A percentile compares a stretch with the other conserved stretches of the same genome.
Conservation (phyloP, 2,797 vertebrate species). For the Sebastes flavidus region DNA sequence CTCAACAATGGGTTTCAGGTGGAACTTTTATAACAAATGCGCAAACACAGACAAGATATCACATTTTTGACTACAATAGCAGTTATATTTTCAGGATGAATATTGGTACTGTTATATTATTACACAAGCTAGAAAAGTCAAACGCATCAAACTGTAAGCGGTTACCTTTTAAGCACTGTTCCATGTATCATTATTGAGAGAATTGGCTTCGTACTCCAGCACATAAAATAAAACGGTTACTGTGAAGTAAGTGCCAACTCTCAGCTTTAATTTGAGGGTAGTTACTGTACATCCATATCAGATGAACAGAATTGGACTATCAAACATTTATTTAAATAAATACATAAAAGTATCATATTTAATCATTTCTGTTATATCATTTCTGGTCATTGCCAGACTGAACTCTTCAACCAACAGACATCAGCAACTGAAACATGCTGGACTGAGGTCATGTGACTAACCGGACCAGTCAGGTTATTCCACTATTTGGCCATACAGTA, state of each 20-base stretch:
- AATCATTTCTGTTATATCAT: neutral
- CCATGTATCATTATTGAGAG: neutral
- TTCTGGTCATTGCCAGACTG: neutral
- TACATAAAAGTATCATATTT: neutral
- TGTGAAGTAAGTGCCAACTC: neutral
- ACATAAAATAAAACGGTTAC: neutral
- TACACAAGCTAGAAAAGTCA: neutral
- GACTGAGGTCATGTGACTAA: neutral
- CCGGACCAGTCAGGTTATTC: neutral
- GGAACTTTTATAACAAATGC: neutral
- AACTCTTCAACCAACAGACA: neutral
- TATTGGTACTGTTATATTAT: neutral
- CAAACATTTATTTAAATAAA: neutral
- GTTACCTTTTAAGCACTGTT: neutral
- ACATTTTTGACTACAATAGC: neutral
- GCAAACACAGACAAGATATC: neutral
- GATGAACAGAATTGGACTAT: neutral
- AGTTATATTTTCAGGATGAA: neutral
- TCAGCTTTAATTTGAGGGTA: neutral
- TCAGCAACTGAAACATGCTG: neutral
- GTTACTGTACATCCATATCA: neutral
- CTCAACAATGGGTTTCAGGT: conserved; percentile 8
- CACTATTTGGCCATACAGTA: neutral
- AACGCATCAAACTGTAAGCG: neutral
- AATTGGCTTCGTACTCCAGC: neutral